Base-by-base conservation (phyloP, 2,113 vertebrate species). In the Misgurnus mizolepis region DNA sequence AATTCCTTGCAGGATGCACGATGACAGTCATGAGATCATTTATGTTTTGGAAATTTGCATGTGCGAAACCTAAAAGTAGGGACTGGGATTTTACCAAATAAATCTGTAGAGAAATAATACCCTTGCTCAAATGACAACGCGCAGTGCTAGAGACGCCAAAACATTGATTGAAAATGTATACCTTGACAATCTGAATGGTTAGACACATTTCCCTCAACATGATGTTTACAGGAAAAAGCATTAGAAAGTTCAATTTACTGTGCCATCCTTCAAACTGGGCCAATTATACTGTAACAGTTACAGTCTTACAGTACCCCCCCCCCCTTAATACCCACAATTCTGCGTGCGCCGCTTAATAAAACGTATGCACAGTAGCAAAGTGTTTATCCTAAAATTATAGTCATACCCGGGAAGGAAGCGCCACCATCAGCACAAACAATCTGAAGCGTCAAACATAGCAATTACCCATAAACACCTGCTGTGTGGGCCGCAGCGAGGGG, bases 321-420 rank as follows among this genome's bases (percentile, higher is more conserved):
- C 40, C 11, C 18, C 55, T 9, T 18, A 58, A 58, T 58, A 58
- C 55, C 17, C n/a, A 18, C 17, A 72, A 17, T 2, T n/a, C 55
- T 60, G 55, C 43, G 39, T 18, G 27, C 34, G 14, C 72, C 62
- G 58, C 45, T 76, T 50, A 39, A 74, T 18, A 56, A 56, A 76
- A 67, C 60, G 41, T 76, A 75, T 75, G 66, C 18, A 17, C 58
- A 17, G 41, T 47, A 67, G 62, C 56, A 67, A 74, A 76, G 79
- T 81, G 75, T 72, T 82, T 78, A 82, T 82, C 67, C 60, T 72
- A 56, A 82, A 82, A 82, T 82, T 82, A 71, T 58, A 71, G 45
- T 15, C 77, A 64, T 80, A 47, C 55, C 78, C 45, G 39, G 47
- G 56, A 62, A 76, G 67, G 82, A 76, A 79, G 47, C 61, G 39